Conservation (phyloP, 30 jellyfish, hydroid and myxozoan genomes). For the Aurelia aurita region DNA sequence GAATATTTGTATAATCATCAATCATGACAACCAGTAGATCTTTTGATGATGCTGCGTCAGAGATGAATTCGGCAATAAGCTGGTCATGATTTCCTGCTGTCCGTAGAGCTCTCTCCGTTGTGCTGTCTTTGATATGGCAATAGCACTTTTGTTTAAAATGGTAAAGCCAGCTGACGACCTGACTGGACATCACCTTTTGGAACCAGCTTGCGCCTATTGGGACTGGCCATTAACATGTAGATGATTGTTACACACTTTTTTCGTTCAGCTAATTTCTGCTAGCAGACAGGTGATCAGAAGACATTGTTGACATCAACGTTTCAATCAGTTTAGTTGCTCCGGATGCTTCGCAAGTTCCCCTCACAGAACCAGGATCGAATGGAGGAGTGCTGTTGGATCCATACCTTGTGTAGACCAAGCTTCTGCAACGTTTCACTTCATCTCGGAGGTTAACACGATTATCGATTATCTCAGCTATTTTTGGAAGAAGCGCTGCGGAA, state of each 20-base stretch:
- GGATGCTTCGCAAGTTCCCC: neutral
- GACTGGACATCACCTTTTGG: too few species aligned
- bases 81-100: neutral
- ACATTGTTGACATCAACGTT: neutral
- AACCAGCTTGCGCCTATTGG: neutral
- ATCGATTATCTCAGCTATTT: neutral
- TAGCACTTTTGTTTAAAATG: slow-evolving; percentile 11
- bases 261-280: neutral
- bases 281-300: neutral
- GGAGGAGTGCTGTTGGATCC: too few species aligned
- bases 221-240: neutral
- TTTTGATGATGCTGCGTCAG: neutral
- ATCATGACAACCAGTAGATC: slow-evolving; percentile 1
- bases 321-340: neutral
- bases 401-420: too few species aligned
- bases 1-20: slow-evolving; percentile 21
- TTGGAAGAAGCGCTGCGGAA: neutral
- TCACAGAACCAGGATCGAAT: too few species aligned
- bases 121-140: slow-evolving; percentile 9
- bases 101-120: neutral
- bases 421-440: neutral
- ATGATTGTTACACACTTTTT: neutral
- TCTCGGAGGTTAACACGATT: neutral
- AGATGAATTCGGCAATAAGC: neutral
- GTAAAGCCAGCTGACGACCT: neutral